Evolutionary conservation across 2,113 vertebrate species (phyloP).

Genomic region (Zosterops borbonicus): DNA sequence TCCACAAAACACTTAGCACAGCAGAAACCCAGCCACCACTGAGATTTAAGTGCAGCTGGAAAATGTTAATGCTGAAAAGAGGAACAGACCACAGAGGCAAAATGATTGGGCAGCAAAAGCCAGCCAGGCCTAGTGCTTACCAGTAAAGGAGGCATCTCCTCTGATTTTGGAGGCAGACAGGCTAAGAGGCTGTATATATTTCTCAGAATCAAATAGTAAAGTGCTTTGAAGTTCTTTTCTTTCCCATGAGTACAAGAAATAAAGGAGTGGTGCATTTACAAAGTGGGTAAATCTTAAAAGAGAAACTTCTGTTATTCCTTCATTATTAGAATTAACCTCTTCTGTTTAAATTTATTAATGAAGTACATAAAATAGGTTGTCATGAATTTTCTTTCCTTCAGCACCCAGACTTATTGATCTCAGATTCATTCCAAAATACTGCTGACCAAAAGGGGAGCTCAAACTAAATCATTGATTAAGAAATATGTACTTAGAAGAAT

Average conservation of each 20-base stretch:
- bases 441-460: not conserved
- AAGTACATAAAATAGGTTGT: not conserved
- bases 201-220: not conserved
- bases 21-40: not conserved
- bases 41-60: not conserved
- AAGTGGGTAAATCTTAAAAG: not conserved
- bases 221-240: not conserved
- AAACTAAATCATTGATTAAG: not conserved
- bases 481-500: not conserved
- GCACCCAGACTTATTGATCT: not conserved
- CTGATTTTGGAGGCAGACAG: not conserved
- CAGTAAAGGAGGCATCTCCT: not conserved
- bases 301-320: not conserved
- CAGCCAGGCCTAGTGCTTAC: not conserved
- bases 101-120: not conserved
- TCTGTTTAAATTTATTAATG: not conserved
- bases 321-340: not conserved
- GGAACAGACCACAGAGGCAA: not conserved
- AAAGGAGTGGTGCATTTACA: not conserved
- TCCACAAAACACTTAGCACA: not conserved
- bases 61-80: not conserved
- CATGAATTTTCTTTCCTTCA: not conserved
- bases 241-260: not conserved
- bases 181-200: not conserved
- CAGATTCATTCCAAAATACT: not conserved